These are phyloP conservation scores for Prionailurus viverrinus DNA, from an alignment of 2,113 vertebrate species.

Conservation along the genomic window DNA sequence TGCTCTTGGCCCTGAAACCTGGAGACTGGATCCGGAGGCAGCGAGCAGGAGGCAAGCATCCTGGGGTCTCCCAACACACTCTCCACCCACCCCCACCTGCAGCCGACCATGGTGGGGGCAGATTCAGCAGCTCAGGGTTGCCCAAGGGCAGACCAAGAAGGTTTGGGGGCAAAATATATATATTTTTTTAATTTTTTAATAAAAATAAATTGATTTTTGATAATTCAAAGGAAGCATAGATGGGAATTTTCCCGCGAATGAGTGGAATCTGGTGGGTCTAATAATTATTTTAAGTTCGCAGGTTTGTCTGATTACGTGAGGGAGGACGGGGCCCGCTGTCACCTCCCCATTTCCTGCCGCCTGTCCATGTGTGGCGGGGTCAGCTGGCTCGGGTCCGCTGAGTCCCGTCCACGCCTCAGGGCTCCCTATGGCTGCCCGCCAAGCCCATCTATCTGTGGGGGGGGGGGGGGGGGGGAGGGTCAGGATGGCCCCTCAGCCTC, in stretches of 20 bases:
- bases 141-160: not conserved
- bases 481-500: no score
- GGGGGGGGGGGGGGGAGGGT: not conserved
- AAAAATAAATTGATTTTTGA: not conserved
- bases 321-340: no score
- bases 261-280: not conserved
- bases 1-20: not conserved
- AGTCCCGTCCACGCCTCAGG: not conserved
- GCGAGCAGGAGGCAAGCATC: not conserved
- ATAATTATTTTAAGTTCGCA: not conserved
- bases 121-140: not conserved
- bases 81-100: no score
- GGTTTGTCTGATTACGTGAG: not conserved
- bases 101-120: not conserved
- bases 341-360: not conserved
- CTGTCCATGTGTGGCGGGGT: accelerated
- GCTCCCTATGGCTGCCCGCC: accelerated
- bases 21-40: not conserved
- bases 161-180: not conserved
- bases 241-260: not conserved
- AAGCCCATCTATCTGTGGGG: not conserved
- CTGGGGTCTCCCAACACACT: not conserved
- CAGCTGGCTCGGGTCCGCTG: no score
- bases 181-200: not conserved
- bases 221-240: not conserved